Evolutionary conservation across 2,113 vertebrate species (phyloP).

Genomic region (Oenanthe melanoleuca): DNA sequence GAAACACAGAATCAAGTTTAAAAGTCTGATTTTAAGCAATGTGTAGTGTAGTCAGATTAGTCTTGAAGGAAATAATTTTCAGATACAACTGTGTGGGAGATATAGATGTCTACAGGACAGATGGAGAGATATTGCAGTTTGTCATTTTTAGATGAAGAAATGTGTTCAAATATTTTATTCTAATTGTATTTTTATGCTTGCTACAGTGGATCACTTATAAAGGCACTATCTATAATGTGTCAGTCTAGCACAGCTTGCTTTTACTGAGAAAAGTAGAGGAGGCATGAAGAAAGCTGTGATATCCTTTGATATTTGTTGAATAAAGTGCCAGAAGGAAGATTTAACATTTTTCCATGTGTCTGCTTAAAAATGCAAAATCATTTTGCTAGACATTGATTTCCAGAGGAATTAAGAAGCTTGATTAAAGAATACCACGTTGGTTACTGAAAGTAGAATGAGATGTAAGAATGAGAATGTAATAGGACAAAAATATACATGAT

Average conservation of each 20-base stretch:
- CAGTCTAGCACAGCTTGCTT: not conserved
- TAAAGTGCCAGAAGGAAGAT: not conserved
- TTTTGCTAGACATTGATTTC: not conserved
- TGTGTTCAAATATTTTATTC: not conserved
- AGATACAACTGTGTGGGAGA: not conserved
- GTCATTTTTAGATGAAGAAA: not conserved
- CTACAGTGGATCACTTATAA: not conserved
- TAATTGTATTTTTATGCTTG: not conserved
- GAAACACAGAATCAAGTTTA: not conserved
- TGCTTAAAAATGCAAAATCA: not conserved
- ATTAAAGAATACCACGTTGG: not conserved
- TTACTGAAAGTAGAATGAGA: not conserved
- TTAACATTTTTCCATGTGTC: not conserved
- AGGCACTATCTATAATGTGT: not conserved
- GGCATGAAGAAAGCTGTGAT: not conserved
- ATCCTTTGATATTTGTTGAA: not conserved
- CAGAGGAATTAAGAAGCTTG: not conserved
- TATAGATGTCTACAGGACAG: not conserved
- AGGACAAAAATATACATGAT: not conserved
- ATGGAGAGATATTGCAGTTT: not conserved
- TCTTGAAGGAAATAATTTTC: not conserved
- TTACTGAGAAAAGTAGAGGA: not conserved
- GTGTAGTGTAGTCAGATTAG: rapidly evolving
- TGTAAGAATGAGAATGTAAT: not conserved
- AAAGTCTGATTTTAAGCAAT: not conserved